phyloP scores from a whole-genome alignment of 2,797 vertebrate genomes.

The Danionella dracula region DNA sequence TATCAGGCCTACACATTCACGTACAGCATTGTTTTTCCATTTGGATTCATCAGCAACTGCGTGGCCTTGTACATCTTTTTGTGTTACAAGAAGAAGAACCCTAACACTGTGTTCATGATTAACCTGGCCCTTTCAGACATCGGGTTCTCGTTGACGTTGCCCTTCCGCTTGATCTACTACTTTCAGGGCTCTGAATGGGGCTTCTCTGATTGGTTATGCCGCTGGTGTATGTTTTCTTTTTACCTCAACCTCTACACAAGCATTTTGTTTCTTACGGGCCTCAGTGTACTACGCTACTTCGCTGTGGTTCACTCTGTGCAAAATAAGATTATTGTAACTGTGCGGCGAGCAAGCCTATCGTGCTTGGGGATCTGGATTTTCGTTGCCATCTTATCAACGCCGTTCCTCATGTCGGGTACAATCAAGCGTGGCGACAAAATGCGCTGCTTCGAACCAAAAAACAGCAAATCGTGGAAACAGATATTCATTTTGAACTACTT shows the following conservation, averaged over 20 bases:
- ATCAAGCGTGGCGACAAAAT: accelerated
- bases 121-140: constrained; percentile 67
- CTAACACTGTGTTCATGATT: constrained; percentile 60
- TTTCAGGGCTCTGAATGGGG: constrained; percentile 48
- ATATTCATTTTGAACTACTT: constrained; percentile 63
- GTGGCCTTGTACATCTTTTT: constrained; percentile 55
- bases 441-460: constrained; percentile 60
- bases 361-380: constrained; percentile 59
- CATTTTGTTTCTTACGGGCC: constrained; percentile 65
- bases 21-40: constrained; percentile 57
- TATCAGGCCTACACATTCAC: constrained; percentile 55
- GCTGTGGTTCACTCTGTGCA: constrained; percentile 51
- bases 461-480: constrained; percentile 35
- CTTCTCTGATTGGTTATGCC: constrained; percentile 64
- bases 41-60: constrained; percentile 57
- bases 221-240: constrained; percentile 61
- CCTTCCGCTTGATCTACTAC: constrained; percentile 64
- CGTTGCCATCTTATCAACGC: constrained; percentile 49
- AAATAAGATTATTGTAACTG: constrained; percentile 29
- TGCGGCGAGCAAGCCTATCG: constrained; percentile 26
- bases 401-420: constrained; percentile 54
- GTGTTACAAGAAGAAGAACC: constrained; percentile 28
- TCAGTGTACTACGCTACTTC: constrained; percentile 63
- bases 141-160: constrained; percentile 65
- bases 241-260: constrained; percentile 70